Evolutionary conservation across 2,113 vertebrate genomes (phyloP), one percentile per base, ranked within the genome.

Genomic region (Anoplopoma fimbria): DNA sequence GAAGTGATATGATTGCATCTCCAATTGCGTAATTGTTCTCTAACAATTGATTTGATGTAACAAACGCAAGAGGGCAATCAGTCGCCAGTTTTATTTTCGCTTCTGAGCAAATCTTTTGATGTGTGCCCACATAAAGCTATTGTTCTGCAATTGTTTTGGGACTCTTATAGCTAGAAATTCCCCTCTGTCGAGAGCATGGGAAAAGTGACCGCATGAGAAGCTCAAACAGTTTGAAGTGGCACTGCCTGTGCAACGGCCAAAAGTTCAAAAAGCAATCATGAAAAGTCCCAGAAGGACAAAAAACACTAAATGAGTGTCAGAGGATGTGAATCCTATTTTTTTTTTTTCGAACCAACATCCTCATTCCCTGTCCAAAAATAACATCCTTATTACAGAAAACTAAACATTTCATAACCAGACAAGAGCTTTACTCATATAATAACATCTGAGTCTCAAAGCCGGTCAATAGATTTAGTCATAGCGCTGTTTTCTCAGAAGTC

Each of bases 361-460:
- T 82, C 69, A 58, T 82, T 80, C 69, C 68, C 14, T 12, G 14
- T 72, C 25, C 31, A 58, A 49, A 25, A 67, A 67, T 45, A 51
- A 86, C 58, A 49, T 71, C 73, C 63, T 25, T 2, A 25, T 77
- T 87, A 69, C 86, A 49, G 49, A 27, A 83, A 88, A 51, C 8
- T 51, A 51, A 75, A 64, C 57, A 55, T 83, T 81, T 88, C 81
- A 80, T 81, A 86, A 84, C 6, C 9, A 1, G 15, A 70, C 67
- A 45, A 47, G 3, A 38, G 62, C 36, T 12, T 47, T 47, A 87
- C 65, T 87, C 82, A 68, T 9, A 1, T 3, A 47, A 57, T 25
- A 55, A 68, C 9, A 19, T 63, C n/a, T 40, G 49, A 33, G 23
- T 47, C 69, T 49, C 36, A 60, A 64, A 62, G 67, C 7, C 9